Conservation (phyloP, 2,113 vertebrate genomes). For the Ceyx cyanopectus region DNA sequence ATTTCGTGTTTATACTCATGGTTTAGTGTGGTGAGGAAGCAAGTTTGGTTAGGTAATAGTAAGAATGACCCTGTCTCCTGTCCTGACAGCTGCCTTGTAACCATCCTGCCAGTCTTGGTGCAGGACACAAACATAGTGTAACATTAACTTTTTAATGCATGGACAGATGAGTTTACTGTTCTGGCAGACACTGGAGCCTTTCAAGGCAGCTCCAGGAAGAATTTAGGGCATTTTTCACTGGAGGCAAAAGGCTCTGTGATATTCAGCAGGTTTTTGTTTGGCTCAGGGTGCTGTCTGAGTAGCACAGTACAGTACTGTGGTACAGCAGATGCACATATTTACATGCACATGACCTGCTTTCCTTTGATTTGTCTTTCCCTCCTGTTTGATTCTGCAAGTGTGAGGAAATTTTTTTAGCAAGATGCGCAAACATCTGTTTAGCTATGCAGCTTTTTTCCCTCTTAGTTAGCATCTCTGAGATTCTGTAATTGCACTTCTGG, state of each 20-base stretch:
- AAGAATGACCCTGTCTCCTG: neutral
- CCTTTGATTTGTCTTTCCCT: slow-evolving; percentile 21
- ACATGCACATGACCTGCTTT: slow-evolving; percentile 23
- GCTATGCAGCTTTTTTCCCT: slow-evolving; percentile 53
- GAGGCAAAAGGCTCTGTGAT: neutral
- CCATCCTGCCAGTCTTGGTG: neutral
- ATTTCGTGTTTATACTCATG: neutral
- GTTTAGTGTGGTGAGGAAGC: neutral
- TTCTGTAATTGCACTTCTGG: slow-evolving; percentile 58
- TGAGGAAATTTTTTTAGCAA: slow-evolving; percentile 49
- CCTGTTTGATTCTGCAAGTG: slow-evolving; percentile 2
- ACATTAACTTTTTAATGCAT: neutral
- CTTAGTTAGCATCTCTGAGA: slow-evolving; percentile 61
- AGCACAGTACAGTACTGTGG: neutral
- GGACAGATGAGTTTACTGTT: neutral
- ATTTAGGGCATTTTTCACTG: neutral
- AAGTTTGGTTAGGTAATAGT: neutral
- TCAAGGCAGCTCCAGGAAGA: neutral
- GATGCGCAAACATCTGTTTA: slow-evolving; percentile 57
- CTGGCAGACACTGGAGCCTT: neutral
- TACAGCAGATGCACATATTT: neutral
- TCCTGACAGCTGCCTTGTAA: neutral
- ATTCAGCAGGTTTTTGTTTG: slow-evolving; percentile 21
- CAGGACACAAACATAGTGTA: neutral
- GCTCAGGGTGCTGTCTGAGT: neutral